Percentiles rank a stretch among this genome's conserved stretches.
These are phyloP conservation scores for Chymomyza procnemis DNA, from an alignment of 2,888 invertebrate genomes.

Conservation along the genomic window DNA sequence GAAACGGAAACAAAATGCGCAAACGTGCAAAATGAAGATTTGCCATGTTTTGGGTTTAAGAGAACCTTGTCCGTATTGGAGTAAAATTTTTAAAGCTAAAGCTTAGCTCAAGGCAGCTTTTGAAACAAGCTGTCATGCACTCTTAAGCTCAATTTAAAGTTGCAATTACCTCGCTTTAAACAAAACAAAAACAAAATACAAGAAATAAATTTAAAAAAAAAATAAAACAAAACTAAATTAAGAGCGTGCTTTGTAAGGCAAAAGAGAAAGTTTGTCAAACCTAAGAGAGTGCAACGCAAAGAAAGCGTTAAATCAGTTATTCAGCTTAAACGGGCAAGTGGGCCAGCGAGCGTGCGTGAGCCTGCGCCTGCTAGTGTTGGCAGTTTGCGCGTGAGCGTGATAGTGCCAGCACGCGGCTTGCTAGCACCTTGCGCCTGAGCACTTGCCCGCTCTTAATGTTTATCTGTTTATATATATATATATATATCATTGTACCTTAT, in stretches of 20 bases:
- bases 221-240: no score
- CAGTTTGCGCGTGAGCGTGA: no score
- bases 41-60: slow-evolving; percentile 43
- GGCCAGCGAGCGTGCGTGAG: no score
- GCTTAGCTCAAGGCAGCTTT: slow-evolving; percentile 1
- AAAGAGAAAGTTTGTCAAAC: not conserved
- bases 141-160: slow-evolving; percentile 2
- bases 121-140: not conserved
- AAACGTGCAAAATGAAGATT: slow-evolving; percentile 31
- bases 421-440: no score
- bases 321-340: not conserved
- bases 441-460: not conserved
- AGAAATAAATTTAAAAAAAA: no score
- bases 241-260: not conserved
- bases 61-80: not conserved
- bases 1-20: slow-evolving; percentile 10
- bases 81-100: not conserved
- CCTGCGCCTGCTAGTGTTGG: no score
- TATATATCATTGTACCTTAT: slow-evolving; percentile 69
- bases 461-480: slow-evolving; percentile 20
- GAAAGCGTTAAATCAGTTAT: not conserved
- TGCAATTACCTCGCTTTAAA: slow-evolving; percentile 23
- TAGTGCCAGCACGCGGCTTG: no score
- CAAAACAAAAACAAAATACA: not conserved
- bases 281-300: slow-evolving; percentile 8